Evolutionary conservation across 2,113 vertebrate species (phyloP).

Genomic region (Rhabdomys dilectus): DNA sequence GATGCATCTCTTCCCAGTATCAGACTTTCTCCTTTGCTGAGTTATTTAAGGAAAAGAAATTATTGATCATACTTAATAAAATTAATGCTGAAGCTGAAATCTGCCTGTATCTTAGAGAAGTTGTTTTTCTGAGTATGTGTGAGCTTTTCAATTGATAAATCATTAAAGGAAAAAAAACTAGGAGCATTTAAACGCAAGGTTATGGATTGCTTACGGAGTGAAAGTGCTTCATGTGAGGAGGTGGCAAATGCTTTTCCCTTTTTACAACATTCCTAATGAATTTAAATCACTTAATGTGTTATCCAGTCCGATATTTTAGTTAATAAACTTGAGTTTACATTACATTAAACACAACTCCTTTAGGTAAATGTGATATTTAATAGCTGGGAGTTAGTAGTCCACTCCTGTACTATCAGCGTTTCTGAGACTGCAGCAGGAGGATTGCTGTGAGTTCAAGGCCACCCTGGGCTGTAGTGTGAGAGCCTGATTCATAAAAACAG

Average conservation of each 20-base stretch:
- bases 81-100: constrained; percentile 70
- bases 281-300: constrained; percentile 81
- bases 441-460: neutral
- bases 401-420: neutral
- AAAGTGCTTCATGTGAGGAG: constrained; percentile 72
- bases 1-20: neutral
- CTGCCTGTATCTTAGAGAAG: constrained; percentile 53
- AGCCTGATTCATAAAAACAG: neutral
- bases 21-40: constrained; percentile 35
- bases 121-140: constrained; percentile 33
- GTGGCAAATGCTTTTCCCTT: constrained; percentile 76
- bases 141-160: constrained; percentile 78
- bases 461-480: neutral
- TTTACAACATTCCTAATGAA: constrained; percentile 81
- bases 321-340: constrained; percentile 54
- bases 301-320: constrained; percentile 80
- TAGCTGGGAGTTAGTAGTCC: no score
- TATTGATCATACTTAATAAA: constrained; percentile 57
- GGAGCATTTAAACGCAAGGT: constrained; percentile 73
- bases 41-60: constrained; percentile 8
- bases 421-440: neutral
- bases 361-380: constrained; percentile 81
- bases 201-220: constrained; percentile 78
- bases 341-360: constrained; percentile 82
- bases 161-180: constrained; percentile 45